phyloP scores from a whole-genome alignment of 2,113 vertebrate genomes.

The Origma solitaria region DNA sequence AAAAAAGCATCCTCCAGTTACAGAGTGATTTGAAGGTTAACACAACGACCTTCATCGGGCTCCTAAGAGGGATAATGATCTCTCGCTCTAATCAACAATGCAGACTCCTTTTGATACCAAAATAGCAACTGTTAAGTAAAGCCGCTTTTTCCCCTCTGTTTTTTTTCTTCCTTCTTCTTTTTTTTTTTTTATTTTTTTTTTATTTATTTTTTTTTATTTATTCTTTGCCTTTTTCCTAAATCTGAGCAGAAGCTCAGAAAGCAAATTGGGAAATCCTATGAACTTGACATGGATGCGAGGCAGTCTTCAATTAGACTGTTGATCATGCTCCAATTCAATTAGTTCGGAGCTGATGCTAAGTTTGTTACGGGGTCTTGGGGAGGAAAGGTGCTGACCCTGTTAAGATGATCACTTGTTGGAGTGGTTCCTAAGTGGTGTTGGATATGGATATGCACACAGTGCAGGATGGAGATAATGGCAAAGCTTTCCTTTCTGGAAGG shows the following conservation, averaged over 20 bases:
- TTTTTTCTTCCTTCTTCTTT: fast-evolving
- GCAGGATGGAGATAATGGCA: constrained; percentile 7
- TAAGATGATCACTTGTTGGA: constrained; percentile 62
- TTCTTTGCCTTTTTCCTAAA: constrained; percentile 24
- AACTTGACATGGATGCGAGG: not conserved
- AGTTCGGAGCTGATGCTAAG: constrained; percentile 33
- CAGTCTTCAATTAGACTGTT: constrained; percentile 32
- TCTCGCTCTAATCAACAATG: constrained; percentile 64
- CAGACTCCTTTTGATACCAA: constrained; percentile 67
- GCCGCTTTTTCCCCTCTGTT: not conserved
- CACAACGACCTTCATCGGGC: constrained; percentile 54
- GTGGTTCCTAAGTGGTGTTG: constrained; percentile 38
- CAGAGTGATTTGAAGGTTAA: constrained; percentile 69
- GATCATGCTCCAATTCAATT: constrained; percentile 59
- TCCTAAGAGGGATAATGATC: constrained; percentile 71
- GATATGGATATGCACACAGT: not conserved
- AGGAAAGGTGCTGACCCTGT: constrained; percentile 58
- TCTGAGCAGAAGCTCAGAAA: constrained; percentile 47
- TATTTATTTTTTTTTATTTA: too few relatives aligned
- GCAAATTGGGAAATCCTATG: constrained; percentile 49
- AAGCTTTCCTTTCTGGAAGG: not conserved
- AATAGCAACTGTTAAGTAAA: constrained; percentile 69
- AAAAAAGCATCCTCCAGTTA: constrained; percentile 46
- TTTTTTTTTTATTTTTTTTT: too few relatives aligned
- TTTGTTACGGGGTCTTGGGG: constrained; percentile 22